These are phyloP conservation scores for Leucophora obtusa DNA, from an alignment of 2,888 invertebrate genomes.

Conservation along the genomic window DNA sequence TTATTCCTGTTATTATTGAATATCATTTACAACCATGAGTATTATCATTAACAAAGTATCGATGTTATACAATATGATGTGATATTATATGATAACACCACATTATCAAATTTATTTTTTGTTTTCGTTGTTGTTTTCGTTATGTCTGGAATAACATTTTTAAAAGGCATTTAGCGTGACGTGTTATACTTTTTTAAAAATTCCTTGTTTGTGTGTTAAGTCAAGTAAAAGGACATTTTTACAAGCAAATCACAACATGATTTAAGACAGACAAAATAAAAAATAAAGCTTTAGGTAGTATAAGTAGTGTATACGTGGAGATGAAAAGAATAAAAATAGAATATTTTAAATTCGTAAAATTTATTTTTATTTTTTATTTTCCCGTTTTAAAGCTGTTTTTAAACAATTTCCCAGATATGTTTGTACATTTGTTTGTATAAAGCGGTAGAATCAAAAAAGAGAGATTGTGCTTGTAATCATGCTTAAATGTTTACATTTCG, in stretches of 20 bases:
- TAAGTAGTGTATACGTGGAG: neutral
- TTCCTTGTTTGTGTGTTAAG: neutral
- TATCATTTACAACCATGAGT: conserved; percentile 53
- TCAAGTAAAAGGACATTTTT: neutral
- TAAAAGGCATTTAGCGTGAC: neutral
- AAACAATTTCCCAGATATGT: neutral
- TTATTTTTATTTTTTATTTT: neutral
- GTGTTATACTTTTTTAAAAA: neutral
- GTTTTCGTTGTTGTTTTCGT: neutral
- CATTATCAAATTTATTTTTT: neutral
- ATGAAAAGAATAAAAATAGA: neutral
- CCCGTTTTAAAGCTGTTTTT: neutral
- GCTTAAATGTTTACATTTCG: conserved; percentile 30
- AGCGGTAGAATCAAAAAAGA: neutral
- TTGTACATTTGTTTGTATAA: neutral
- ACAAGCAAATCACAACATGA: neutral
- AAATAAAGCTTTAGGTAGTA: neutral
- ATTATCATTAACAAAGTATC: neutral
- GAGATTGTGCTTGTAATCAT: conserved; percentile 16
- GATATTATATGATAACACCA: conserved; percentile 11
- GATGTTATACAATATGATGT: conserved; percentile 9
- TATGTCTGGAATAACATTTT: neutral
- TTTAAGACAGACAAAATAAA: neutral
- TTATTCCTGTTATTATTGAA: conserved; percentile 4
- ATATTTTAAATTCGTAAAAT: neutral